phyloP scores from a whole-genome alignment of 2,797 vertebrate genomes.

The Microchirus variegatus region DNA sequence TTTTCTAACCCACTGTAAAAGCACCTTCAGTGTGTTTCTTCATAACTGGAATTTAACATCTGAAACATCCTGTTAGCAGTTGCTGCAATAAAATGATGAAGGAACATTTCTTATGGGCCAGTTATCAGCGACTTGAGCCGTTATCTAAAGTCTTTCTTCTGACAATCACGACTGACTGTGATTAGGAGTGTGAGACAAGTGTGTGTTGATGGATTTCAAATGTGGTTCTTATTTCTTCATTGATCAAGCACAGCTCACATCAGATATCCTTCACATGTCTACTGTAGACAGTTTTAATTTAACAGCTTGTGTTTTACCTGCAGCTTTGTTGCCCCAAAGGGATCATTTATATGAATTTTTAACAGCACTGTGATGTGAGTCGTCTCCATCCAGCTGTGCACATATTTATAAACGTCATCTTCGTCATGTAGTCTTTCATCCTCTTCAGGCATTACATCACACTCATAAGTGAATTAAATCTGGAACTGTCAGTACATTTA shows the following conservation, averaged over 20 bases:
- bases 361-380: conserved; percentile 10
- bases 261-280: no score
- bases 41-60: no score
- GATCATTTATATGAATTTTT: conserved; percentile 29
- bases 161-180: conserved; percentile 29
- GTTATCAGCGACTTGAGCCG: conserved; percentile 14
- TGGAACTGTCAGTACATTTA: background rate
- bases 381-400: conserved; percentile 18
- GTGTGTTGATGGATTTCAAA: conserved; percentile 40
- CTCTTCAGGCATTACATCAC: conserved; percentile 15
- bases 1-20: no score
- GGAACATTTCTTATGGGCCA: conserved; percentile 23
- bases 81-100: conserved; percentile 17
- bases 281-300: conserved; percentile 38
- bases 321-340: conserved; percentile 28
- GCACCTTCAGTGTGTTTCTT: no score
- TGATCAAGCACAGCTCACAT: conserved; percentile 44
- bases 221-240: conserved; percentile 20
- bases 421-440: conserved; percentile 4
- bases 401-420: conserved; percentile 3
- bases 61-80: background rate
- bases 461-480: background rate
- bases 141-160: conserved; percentile 25
- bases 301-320: conserved; percentile 49
- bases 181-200: conserved; percentile 39